Evolutionary conservation across 2,797 vertebrate genomes (phyloP).

Genomic region (Clamator glandarius): DNA sequence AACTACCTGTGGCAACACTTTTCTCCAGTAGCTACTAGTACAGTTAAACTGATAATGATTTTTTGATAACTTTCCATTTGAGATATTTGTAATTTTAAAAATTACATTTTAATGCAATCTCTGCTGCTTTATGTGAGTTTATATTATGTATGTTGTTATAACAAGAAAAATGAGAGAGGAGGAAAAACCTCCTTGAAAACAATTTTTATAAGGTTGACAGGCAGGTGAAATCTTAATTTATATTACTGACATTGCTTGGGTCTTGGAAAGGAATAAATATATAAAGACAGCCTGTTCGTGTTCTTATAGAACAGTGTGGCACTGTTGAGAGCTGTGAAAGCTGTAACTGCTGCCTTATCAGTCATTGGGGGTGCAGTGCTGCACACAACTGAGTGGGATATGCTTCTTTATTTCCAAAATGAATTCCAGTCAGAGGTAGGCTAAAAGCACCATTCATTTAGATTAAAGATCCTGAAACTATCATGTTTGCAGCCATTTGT

Average conservation of each 20-base stretch:
- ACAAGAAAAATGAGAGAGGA: background rate
- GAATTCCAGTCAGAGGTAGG: slow-evolving; percentile 66
- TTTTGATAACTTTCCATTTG: background rate
- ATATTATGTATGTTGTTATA: background rate
- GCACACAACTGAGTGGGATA: slow-evolving; percentile 13
- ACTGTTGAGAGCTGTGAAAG: background rate
- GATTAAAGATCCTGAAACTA: slow-evolving; percentile 65
- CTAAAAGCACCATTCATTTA: slow-evolving; percentile 72
- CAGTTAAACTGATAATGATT: slow-evolving; percentile 20
- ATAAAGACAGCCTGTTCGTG: background rate
- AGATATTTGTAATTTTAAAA: background rate
- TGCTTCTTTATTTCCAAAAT: slow-evolving; percentile 55
- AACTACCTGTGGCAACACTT: background rate
- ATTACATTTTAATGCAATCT: slow-evolving; percentile 14
- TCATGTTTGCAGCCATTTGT: slow-evolving; percentile 66
- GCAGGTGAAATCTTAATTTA: slow-evolving; percentile 40
- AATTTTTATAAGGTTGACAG: background rate
- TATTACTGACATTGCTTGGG: background rate
- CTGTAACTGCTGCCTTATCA: background rate
- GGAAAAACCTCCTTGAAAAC: background rate
- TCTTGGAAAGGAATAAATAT: slow-evolving; percentile 13
- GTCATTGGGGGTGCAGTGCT: background rate
- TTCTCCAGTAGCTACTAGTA: background rate
- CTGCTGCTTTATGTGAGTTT: background rate
- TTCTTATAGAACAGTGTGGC: background rate